phyloP scores from a whole-genome alignment of 2,113 vertebrate genomes.

The Amazona vittata region DNA sequence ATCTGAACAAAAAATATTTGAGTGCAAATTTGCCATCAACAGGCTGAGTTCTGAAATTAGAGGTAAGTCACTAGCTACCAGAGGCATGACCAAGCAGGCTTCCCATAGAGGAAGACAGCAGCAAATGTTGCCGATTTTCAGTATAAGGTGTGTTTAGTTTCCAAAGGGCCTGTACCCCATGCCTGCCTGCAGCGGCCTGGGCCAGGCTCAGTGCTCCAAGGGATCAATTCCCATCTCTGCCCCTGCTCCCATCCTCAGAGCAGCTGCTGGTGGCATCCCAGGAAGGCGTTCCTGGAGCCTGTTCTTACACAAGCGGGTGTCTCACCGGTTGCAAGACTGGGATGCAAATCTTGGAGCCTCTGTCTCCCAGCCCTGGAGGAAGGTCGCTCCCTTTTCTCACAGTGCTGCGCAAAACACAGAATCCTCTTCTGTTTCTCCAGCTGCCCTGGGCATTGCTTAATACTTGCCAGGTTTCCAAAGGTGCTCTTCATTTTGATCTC shows the following conservation, averaged over 20 bases:
- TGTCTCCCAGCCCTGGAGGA: slow-evolving; percentile 10
- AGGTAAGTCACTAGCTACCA: neutral
- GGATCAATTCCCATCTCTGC: neutral
- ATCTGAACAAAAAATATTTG: neutral
- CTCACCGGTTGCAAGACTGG: neutral
- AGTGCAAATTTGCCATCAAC: neutral
- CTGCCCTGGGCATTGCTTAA: neutral
- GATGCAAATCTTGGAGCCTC: neutral
- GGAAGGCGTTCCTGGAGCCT: neutral
- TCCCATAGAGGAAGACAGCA: neutral
- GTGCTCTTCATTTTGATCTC: neutral
- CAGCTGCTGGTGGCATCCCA: neutral
- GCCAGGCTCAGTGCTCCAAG: neutral
- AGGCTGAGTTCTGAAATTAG: neutral
- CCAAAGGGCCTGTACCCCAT: neutral
- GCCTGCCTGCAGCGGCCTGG: neutral
- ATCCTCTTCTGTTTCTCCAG: neutral
- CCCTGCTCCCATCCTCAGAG: neutral
- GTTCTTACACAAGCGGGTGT: neutral
- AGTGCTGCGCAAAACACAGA: neutral
- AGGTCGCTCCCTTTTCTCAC: slow-evolving; percentile 33
- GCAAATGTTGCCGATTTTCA: fast-evolving
- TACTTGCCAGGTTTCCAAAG: slow-evolving; percentile 2
- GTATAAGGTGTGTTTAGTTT: neutral
- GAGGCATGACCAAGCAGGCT: neutral